phyloP scores from a whole-genome alignment of 2,888 invertebrate species.

The Phania funesta region DNA sequence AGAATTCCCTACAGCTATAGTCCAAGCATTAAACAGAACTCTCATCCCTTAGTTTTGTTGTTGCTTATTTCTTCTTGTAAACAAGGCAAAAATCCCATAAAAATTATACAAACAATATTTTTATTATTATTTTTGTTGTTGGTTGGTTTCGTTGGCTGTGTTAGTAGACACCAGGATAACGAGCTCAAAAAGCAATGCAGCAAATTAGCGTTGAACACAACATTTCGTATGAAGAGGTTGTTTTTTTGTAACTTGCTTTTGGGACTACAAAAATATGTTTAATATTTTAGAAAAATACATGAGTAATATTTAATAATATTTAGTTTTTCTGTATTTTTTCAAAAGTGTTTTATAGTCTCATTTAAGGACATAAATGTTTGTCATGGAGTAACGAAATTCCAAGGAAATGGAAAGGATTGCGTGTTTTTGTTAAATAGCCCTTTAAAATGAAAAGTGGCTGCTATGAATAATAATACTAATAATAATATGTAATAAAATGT shows the following conservation, averaged over 20 bases:
- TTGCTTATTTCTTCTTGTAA: neutral
- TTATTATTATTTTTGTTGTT: slow-evolving; percentile 6
- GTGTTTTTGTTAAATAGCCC: neutral
- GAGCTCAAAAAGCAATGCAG: slow-evolving; percentile 70
- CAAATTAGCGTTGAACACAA: slow-evolving; percentile 67
- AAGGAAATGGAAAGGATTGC: neutral
- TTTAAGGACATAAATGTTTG: slow-evolving; percentile 3
- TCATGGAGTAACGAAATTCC: neutral
- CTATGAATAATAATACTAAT: neutral
- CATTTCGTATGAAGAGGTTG: slow-evolving; percentile 33
- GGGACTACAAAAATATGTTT: neutral
- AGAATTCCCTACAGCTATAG: slow-evolving; percentile 28
- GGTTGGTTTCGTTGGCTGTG: slow-evolving; percentile 12
- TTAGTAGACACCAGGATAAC: slow-evolving; percentile 67
- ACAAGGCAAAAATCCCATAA: slow-evolving; percentile 42
- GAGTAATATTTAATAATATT: slow-evolving; percentile 54
- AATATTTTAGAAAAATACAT: slow-evolving; percentile 42
- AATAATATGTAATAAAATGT: too few relatives aligned
- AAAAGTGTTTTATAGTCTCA: slow-evolving; percentile 28
- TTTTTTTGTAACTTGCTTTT: slow-evolving; percentile 10
- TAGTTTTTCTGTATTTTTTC: slow-evolving; percentile 1
- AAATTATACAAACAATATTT: slow-evolving; percentile 38
- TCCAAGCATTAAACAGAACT: slow-evolving; percentile 12
- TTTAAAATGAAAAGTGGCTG: slow-evolving; percentile 1
- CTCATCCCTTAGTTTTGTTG: neutral